Evolutionary conservation across 2,888 invertebrate species (phyloP).

Genomic region (Napeogenes inachia): DNA sequence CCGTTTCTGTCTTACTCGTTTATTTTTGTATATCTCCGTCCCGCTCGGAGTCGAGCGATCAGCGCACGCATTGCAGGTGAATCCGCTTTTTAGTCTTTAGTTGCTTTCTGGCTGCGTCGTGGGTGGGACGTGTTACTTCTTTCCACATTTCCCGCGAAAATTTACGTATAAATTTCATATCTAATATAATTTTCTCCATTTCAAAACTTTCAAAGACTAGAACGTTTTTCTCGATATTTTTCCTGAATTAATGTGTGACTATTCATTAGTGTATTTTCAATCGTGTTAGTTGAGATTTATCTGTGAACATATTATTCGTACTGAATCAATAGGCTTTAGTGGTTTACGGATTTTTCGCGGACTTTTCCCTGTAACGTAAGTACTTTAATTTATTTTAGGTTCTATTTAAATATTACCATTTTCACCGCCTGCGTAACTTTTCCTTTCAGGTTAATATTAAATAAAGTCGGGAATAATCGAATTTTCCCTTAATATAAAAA

Average conservation of each 20-base stretch:
- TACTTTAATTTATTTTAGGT: slow-evolving; percentile 11
- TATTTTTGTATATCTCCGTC: slow-evolving; percentile 35
- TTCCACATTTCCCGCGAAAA: slow-evolving; percentile 68
- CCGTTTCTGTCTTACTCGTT: slow-evolving; percentile 42
- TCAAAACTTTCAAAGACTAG: slow-evolving; percentile 26
- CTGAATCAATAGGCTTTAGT: slow-evolving; percentile 34
- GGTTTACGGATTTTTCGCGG: slow-evolving; percentile 32
- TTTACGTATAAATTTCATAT: slow-evolving; percentile 46
- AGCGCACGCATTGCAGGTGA: slow-evolving; percentile 77
- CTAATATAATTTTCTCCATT: slow-evolving; percentile 21
- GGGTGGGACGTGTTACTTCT: slow-evolving; percentile 49
- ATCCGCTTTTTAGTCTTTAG: slow-evolving; percentile 49
- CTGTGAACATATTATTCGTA: slow-evolving; percentile 42
- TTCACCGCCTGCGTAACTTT: too few species aligned
- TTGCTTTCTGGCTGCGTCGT: slow-evolving; percentile 54
- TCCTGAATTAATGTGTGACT: slow-evolving; percentile 51
- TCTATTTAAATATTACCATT: too few species aligned
- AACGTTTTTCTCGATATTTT: slow-evolving; percentile 29
- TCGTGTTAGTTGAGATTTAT: slow-evolving; percentile 43
- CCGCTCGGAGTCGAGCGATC: slow-evolving; percentile 50
- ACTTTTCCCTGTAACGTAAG: slow-evolving; percentile 33
- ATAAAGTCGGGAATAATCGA: slow-evolving; percentile 35
- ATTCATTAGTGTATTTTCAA: slow-evolving; percentile 46
- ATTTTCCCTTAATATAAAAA: slow-evolving; percentile 47
- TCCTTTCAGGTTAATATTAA: slow-evolving; percentile 5